A percentile compares a stretch with the other conserved stretches of the same genome.
Conservation (phyloP, 2,888 invertebrate species). For the Onthophagus sagittarius region DNA sequence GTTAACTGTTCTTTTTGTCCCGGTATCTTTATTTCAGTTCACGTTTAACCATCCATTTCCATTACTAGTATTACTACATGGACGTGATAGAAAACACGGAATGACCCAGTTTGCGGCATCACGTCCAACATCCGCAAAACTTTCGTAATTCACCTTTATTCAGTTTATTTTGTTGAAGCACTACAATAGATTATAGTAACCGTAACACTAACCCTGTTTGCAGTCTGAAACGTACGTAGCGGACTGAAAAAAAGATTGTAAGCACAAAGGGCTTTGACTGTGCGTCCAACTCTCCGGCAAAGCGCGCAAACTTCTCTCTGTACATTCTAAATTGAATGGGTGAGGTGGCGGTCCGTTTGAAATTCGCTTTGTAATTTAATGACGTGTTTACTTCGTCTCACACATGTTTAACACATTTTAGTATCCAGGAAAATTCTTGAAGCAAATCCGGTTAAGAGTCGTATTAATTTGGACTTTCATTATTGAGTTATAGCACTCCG, state of each 20-base stretch:
- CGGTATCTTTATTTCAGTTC: not conserved
- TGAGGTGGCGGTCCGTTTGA: slow-evolving; percentile 15
- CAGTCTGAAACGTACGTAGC: not conserved
- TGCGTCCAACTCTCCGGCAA: not conserved
- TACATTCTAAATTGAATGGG: not conserved
- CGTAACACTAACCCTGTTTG: not conserved
- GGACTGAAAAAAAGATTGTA: not conserved
- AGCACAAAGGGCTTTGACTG: slow-evolving; percentile 14
- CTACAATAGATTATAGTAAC: not conserved
- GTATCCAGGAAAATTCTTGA: too few species aligned
- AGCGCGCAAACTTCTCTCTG: not conserved
- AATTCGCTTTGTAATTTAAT: slow-evolving; percentile 23
- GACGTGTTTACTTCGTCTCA: slow-evolving; percentile 15
- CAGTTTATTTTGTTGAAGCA: not conserved
- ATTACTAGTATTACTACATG: not conserved
- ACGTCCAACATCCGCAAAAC: not conserved
- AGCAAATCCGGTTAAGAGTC: not conserved
- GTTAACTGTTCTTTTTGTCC: not conserved
- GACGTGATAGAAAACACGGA: not conserved
- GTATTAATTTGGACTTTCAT: not conserved
- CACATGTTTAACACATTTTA: not conserved
- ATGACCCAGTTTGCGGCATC: not conserved
- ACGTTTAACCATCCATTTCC: not conserved
- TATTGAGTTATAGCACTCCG: not conserved
- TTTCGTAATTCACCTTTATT: not conserved